A percentile compares a stretch with the other conserved stretches of the same genome.
These are phyloP conservation scores for Thaumatotibia leucotreta DNA, from an alignment of 1,140 invertebrate genomes.

Conservation along the genomic window DNA sequence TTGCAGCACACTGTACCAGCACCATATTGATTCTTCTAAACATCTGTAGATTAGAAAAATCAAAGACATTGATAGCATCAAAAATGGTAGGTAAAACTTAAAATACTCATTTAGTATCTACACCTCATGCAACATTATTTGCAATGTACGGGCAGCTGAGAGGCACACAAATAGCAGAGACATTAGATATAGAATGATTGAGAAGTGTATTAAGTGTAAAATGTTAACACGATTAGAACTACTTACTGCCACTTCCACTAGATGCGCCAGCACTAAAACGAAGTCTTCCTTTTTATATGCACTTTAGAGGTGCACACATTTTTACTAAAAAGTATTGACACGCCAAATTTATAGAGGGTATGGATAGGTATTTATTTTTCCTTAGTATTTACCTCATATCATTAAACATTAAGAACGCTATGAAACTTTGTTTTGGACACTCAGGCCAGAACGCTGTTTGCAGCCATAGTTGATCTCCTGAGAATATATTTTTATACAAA, in stretches of 20 bases:
- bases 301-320: not conserved
- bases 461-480: not conserved
- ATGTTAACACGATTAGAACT: not conserved
- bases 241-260: not conserved
- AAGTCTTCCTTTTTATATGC: not conserved
- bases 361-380: slow-evolving; percentile 7
- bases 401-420: not conserved
- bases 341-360: slow-evolving; percentile 5
- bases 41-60: no score
- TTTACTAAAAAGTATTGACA: slow-evolving; percentile 3
- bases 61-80: no score
- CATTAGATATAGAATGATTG: not conserved
- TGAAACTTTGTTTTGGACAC: not conserved
- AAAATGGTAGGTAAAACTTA: not conserved
- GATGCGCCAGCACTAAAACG: not conserved
- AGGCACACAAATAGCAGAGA: not conserved
- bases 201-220: not conserved
- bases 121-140: not conserved
- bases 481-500: not conserved
- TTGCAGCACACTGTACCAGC: no score
- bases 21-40: no score
- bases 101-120: not conserved
- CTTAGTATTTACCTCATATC: not conserved
- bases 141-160: not conserved
- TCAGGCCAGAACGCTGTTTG: not conserved